These are phyloP conservation scores for Oreohelix idahoensis DNA, from an alignment of 1,140 invertebrate genomes.

Conservation along the genomic window DNA sequence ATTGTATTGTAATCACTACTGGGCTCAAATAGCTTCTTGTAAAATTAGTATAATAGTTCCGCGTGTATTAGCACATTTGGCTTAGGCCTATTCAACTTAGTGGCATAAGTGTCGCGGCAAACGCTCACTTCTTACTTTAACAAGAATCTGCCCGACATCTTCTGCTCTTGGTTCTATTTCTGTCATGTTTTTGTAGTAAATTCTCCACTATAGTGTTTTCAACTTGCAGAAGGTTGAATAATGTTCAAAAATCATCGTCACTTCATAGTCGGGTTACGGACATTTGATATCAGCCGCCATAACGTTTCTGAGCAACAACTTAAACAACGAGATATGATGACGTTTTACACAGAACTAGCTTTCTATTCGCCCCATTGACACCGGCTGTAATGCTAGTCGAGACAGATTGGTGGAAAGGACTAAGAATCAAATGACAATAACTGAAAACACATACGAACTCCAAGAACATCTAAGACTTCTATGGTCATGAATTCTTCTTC, in stretches of 20 bases:
- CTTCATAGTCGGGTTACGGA: background rate
- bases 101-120: background rate
- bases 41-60: too few relatives aligned
- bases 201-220: background rate
- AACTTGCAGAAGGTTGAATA: background rate
- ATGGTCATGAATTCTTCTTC: too few relatives aligned
- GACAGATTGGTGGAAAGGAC: too few relatives aligned
- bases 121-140: conserved; percentile 61
- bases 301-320: conserved; percentile 66
- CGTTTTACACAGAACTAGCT: conserved; percentile 54
- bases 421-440: too few relatives aligned
- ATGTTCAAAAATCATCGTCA: background rate
- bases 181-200: conserved; percentile 50
- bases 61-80: too few relatives aligned
- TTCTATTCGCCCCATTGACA: too few relatives aligned
- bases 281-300: conserved; percentile 43
- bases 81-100: too few relatives aligned
- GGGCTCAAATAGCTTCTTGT: too few relatives aligned
- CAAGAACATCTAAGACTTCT: too few relatives aligned
- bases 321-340: conserved; percentile 62
- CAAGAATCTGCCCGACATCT: conserved; percentile 69
- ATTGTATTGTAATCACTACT: too few relatives aligned
- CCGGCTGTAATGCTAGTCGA: too few relatives aligned
- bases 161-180: conserved; percentile 63
- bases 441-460: too few relatives aligned